Percentiles rank a stretch among this genome's conserved stretches.
Conservation (phyloP, 2,113 vertebrate genomes). For the Pluvianellus socialis region DNA sequence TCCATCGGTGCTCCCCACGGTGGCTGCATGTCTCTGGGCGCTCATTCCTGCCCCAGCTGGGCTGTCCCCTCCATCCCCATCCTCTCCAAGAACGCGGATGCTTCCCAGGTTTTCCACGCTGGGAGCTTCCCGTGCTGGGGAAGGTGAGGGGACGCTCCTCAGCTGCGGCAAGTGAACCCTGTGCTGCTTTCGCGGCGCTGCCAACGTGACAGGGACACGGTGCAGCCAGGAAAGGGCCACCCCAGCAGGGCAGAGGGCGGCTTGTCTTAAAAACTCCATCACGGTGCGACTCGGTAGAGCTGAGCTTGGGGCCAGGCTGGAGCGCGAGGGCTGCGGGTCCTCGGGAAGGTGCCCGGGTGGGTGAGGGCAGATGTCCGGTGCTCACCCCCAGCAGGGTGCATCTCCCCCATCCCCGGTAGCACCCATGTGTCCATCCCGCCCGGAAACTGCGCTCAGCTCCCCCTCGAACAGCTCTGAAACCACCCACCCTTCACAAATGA, state of each 20-base stretch:
- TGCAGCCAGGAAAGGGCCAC: background rate
- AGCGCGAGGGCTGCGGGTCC: accelerated
- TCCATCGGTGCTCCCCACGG: background rate
- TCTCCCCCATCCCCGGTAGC: background rate
- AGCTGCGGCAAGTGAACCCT: background rate
- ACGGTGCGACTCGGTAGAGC: accelerated
- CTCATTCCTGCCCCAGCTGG: background rate
- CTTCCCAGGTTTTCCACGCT: accelerated
- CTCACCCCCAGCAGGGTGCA: background rate
- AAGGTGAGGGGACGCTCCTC: accelerated
- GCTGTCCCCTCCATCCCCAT: background rate
- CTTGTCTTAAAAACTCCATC: background rate
- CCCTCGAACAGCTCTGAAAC: background rate
- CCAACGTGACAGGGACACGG: accelerated
- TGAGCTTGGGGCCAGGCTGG: background rate
- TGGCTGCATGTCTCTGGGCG: accelerated
- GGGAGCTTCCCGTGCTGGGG: background rate
- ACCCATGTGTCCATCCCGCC: accelerated
- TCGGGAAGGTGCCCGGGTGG: background rate
- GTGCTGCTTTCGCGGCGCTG: accelerated
- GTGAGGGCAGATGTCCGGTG: background rate
- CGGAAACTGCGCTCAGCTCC: background rate
- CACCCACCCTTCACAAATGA: background rate
- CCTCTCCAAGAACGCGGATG: background rate
- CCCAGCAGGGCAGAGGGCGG: background rate